Base-by-base conservation (phyloP, 2,113 vertebrate species). In the Coptodon rendalli region DNA sequence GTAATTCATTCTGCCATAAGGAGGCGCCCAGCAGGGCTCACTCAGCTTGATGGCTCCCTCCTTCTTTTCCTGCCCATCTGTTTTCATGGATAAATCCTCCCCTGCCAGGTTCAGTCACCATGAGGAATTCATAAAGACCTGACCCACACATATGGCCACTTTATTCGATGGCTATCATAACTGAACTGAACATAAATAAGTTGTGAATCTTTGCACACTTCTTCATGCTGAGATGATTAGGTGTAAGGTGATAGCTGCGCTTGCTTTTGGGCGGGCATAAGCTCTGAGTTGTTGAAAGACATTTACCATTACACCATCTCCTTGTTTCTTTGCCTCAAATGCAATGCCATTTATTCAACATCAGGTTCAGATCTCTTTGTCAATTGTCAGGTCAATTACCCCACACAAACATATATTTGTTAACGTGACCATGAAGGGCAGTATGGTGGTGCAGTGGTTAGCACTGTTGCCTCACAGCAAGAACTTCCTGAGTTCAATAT, bases 31-130 rank as follows among this genome's bases (percentile, higher is more conserved):
- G 90, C 91, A 76, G 85, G 90, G 79, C 88, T 86, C 87, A 91
- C 92, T 93, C 93, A 94, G 93, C 93, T 90, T 94, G 94, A 94
- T 59, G 73, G 87, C 90, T 93, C 89, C 87, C 86, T 90, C 93
- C 86, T 92, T 86, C 89, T 94, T 88, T 92, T 93, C 93, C 89
- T 86, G 92, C 89, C 94, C 94, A 94, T 96, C 95, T 95, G 94
- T 93, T 95, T 91, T 86, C 80, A 86, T 4, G 27, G 92, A 91
- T 93, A 90, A 95, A 89, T 92, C 94, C 91, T 87, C 71, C 84
- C 86, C 94, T 91, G 90, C 92, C 84, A 91, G 86, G 86, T 84
- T 82, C 87, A 50, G 57, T 89, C 92, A 87, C 93, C 86, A 84
- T 57, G 82, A 94, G 89, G 84, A 89, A 90, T 89, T 90, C 88